Base-by-base conservation (phyloP, 35 echinoderm and acorn worm species). In the Holothuria glaberrima region DNA sequence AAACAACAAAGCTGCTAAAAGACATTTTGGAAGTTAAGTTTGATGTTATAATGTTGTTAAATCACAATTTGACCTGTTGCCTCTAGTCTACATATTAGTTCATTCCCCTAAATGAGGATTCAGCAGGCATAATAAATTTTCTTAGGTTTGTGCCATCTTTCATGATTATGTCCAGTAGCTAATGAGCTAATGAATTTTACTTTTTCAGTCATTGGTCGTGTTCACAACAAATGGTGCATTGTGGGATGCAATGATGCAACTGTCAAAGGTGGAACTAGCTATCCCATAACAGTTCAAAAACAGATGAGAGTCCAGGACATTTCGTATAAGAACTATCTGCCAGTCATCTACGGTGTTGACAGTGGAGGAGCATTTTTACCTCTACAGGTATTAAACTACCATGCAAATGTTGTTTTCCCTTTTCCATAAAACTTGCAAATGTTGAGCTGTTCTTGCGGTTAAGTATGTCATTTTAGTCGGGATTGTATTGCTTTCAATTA, bases 311-410 rank as follows among this genome's bases (percentile, higher is more conserved):
- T 44, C 18, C 97, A 99, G 62, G 93, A 99, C 31, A 99, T 99
- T 18, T 82, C 77, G 6, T 30, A 64, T 22, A 88, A 91, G 21
- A 99, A 95, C 64, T 35, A 75, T 21, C 75, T 99, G 24, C 97
- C 97, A 27, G 85, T 61, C 5, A 70, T 99, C 26, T 95, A 99
- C 56, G 41, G 94, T 33, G 90, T 99, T 16, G 97, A 99, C 86
- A 99, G 97, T 89, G 97, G 97, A 36, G 97, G 97, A 35, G 97
- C 97, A 29, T 99, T 99, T 69, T 86, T 99, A 9, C 97, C 93
- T 22, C 74, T 99, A 48, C 97, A 99, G 97, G 97, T 99, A 89
- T 46, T 10, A 46, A 10, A 4, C n/a, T n/a, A n/a, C n/a, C n/a
- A n/a, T n/a, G n/a, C n/a, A n/a, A n/a, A n/a, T n/a, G n/a, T n/a